Base-by-base conservation (phyloP, 1,140 invertebrate genomes). In the Augochlora pura region DNA sequence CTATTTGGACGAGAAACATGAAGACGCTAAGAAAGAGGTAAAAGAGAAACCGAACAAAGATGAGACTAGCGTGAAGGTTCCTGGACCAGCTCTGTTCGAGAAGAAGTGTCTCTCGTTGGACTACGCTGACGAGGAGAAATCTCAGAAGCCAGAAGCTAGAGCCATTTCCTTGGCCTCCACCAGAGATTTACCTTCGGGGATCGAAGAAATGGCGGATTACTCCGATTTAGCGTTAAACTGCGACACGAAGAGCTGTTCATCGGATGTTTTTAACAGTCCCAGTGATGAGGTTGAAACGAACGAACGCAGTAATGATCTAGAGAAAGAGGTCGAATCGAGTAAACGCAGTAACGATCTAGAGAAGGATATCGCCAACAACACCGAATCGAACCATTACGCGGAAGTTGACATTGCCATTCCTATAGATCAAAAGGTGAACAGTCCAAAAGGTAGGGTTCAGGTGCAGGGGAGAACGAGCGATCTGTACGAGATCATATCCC, bases 401-500 rank as follows among this genome's bases (percentile, higher is more conserved):
- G 89, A 91, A 4, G 79, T 91, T 10, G 91, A 92, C 39, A 87
- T 89, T 76, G 87, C 91, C 32, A 90, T 91, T 81, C 88, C 89
- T 9, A 75, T 91, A n/a, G 89, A 92, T 77, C 82, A 89, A 12
- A 89, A 74, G 38, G 73, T 79, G 12, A 84, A 70, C 21, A 87
- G 83, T 72, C 76, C 86, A 0, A 89, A 88, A 69, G 82, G 73
- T 27, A 75, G 85, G 27, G 80, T 86, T 32, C 77, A 86, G 39
- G 82, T 86, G 65, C 88, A 90, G 67, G 82, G 83, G 2, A 86
- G 86, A 60, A 89, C 89, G 21, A 89, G 86, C 57, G 92, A 93
- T 84, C 83, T 91, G 18, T 92, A 91, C 27, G 91, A 93, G 74
- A 92, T 92, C 25, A 90, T 92, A 74, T 93, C 92, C 23, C 91